Base-by-base conservation (phyloP, 2,113 vertebrate genomes). In the Ondatra zibethicus region DNA sequence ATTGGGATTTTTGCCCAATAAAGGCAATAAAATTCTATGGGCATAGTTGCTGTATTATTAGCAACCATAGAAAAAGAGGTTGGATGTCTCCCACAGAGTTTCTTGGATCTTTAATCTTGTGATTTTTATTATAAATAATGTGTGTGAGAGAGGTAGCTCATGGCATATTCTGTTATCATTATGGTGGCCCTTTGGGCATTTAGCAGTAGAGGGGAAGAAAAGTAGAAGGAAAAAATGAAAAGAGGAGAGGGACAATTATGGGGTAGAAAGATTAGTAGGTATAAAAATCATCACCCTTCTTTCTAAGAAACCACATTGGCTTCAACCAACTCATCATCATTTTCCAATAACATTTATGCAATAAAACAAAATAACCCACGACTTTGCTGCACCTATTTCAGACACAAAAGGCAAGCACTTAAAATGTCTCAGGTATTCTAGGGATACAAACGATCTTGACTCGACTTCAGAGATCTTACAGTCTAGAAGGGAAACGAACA, bases 181-280 rank as follows among this genome's bases (percentile, higher is more conserved):
- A 27, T 70, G 13, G 73, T 63, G 61, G 0, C 0, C 19, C 78
- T 7, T 76, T 82, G 92, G 33, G 70, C 75, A 2, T 81, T 47
- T 78, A 88, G 66, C 16, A 91, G 52, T 42, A 76, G 21, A 61
- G 45, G 11, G n/a, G 55, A 94, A 36, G 85, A 90, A 95, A 80
- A 13, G 13, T 12, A 70, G 10, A 75, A 31, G 81, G 58, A 76
- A 72, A 86, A 42, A 63, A n/a, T 52, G 27, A 85, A 75, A 93
- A 86, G 29, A 55, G 27, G 5, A 75, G 36, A 33, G 96, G 27
- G 78, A 88, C 95, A 96, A 80, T 88, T 88, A 58, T 50, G 52
- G 14, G 77, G 3, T 65, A 72, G 19, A 27, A 61, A 76, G 33
- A 89, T 19, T 78, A 61, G 39, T 75, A 75, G 13, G 58, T 13